phyloP scores from a whole-genome alignment of 2,113 vertebrate species.

The Tachysurus fulvidraco region DNA sequence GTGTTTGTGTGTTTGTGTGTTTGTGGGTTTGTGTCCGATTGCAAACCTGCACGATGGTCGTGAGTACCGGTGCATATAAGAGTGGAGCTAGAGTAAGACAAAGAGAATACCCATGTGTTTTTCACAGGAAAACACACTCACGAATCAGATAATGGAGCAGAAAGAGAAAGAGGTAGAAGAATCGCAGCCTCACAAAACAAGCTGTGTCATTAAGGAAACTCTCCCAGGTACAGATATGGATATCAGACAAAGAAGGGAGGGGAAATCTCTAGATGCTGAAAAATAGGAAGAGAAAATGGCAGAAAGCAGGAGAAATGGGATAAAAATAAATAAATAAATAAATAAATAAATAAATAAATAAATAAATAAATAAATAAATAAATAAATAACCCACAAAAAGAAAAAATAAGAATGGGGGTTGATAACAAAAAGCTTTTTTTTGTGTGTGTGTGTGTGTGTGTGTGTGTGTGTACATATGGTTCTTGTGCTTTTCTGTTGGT shows the following conservation, averaged over 20 bases:
- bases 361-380: too few species aligned
- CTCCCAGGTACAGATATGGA: slow-evolving; percentile 36
- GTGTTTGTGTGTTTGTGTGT: too few species aligned
- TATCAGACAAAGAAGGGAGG: slow-evolving; percentile 30
- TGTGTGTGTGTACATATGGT: too few species aligned
- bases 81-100: slow-evolving; percentile 1
- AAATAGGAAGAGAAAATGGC: slow-evolving; percentile 33
- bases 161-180: slow-evolving; percentile 15
- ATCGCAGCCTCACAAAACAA: slow-evolving; percentile 37
- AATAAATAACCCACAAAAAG: too few species aligned
- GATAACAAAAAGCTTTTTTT: neutral
- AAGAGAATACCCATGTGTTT: slow-evolving; percentile 8
- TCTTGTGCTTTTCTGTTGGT: neutral
- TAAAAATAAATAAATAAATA: too few species aligned
- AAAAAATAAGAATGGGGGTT: neutral
- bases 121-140: slow-evolving; percentile 42
- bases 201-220: slow-evolving; percentile 51
- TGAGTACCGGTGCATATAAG: slow-evolving; percentile 20
- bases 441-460: too few species aligned
- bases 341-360: too few species aligned
- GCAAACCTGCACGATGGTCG: slow-evolving; percentile 1
- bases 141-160: slow-evolving; percentile 31
- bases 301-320: neutral
- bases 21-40: slow-evolving; percentile 8
- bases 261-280: slow-evolving; percentile 24